phyloP scores from a whole-genome alignment of 2,113 vertebrate species.

The Paraplagusia blochii region DNA sequence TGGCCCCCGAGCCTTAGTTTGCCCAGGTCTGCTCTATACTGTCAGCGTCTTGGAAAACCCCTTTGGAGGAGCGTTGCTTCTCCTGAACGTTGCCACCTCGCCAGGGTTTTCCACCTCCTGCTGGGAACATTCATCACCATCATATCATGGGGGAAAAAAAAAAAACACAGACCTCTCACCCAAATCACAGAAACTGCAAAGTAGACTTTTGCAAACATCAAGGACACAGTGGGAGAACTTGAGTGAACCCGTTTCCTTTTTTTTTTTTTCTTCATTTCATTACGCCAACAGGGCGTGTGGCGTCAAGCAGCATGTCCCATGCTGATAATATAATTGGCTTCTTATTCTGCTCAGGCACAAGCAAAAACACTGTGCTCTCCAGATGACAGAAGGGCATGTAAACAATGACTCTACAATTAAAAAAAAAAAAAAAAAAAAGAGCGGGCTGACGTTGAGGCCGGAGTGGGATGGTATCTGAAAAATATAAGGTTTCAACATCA shows the following conservation, averaged over 20 bases:
- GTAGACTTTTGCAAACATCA: conserved; percentile 64
- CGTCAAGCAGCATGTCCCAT: conserved; percentile 68
- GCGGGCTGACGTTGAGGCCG: conserved; percentile 12
- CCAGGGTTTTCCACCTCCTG: conserved; percentile 2
- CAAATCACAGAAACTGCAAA: conserved; percentile 62
- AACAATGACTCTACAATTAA: conserved; percentile 16
- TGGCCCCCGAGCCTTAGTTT: too few species aligned
- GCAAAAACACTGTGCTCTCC: conserved; percentile 46
- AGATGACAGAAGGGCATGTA: conserved; percentile 37
- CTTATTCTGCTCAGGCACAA: conserved; percentile 54
- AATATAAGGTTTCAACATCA: neutral
- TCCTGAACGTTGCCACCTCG: conserved; percentile 1
- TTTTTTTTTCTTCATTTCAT: conserved; percentile 73
- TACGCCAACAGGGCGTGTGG: conserved; percentile 63
- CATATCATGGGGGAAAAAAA: conserved; percentile 42
- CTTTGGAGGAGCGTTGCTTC: neutral
- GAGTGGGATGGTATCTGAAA: neutral
- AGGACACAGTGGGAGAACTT: conserved; percentile 66
- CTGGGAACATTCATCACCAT: conserved; percentile 29
- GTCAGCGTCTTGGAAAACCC: neutral
- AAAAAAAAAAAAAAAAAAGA: neutral
- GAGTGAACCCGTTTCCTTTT: conserved; percentile 58
- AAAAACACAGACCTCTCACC: conserved; percentile 50
- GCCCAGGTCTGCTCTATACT: neutral
- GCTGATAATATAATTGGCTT: conserved; percentile 74